Evolutionary conservation across 2,797 vertebrate genomes (phyloP).

Genomic region (Micromesistius poutassou): DNA sequence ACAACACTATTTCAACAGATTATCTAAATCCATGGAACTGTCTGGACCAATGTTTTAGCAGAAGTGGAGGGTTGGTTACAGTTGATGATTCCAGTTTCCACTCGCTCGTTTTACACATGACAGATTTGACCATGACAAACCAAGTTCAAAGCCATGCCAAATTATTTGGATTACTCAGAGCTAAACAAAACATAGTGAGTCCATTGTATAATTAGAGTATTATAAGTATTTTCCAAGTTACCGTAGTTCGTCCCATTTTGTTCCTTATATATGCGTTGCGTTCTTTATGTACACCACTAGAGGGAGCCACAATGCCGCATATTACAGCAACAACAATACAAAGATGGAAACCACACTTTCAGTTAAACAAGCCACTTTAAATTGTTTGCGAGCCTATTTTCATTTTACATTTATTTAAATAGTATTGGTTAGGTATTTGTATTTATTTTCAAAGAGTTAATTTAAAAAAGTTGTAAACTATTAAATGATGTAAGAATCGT

Average conservation of each 20-base stretch:
- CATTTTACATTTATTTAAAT: background rate
- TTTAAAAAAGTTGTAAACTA: background rate
- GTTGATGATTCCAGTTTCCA: background rate
- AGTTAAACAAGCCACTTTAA: background rate
- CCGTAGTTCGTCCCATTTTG: background rate
- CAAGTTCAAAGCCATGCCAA: background rate
- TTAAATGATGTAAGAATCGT: background rate
- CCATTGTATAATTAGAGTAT: background rate
- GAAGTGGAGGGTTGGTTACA: background rate
- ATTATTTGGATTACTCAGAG: background rate
- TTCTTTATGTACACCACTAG: constrained; percentile 24
- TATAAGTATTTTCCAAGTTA: background rate
- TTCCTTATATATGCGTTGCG: background rate
- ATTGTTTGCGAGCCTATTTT: background rate
- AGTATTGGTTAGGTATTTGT: background rate
- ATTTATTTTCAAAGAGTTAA: background rate
- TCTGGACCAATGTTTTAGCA: background rate
- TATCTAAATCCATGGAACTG: background rate
- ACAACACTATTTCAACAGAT: background rate
- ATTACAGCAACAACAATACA: background rate
- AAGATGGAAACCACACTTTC: background rate
- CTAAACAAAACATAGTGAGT: background rate
- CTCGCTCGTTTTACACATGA: background rate
- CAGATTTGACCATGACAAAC: background rate
- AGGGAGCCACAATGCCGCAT: constrained; percentile 25